Evolutionary conservation across 1,140 invertebrate genomes (phyloP), one percentile per base, ranked within the genome.

Genomic region (Macrocentrus cingulum): DNA sequence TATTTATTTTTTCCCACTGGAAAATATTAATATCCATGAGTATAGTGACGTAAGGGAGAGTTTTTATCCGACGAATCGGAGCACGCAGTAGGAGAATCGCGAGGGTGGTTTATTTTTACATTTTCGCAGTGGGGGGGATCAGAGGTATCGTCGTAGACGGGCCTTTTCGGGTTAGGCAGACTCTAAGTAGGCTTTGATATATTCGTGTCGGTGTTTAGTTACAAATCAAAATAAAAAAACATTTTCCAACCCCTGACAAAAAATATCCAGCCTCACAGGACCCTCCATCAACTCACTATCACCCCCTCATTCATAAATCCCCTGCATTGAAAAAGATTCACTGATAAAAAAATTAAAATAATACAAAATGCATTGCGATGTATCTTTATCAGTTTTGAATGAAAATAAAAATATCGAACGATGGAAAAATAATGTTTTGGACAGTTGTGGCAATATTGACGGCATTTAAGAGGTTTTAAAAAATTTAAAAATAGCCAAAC

Each of bases 131-230:
- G 57, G 61, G 58, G 61, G 66, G 54, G 56, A 42, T 25, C 34
- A 59, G 55, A 50, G 46, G 57, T 37, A 55, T 54, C 45, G 44
- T n/a, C 39, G 58, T 11, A 54, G 54, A 61, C 74, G 69, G 66
- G 69, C 77, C 76, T 72, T 79, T 79, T 79, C 73, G 74, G 75
- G 76, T 74, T 72, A 77, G 66, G 67, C 68, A 63, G 62, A 65
- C 50, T 59, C 3, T 56, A 59, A 62, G 57, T 49, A 39, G 58
- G 25, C 54, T 25, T 46, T 32, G 11, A 32, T 50, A 64, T 49
- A 60, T 55, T 61, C 51, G 36, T 18, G 46, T 25, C 63, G 72
- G 74, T 77, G 66, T 76, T 72, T 58, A 59, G 69, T 77, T 76
- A 79, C 76, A 63, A 45, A 18, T 20, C 41, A 39, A 16, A 7